Conservation (phyloP, 2,113 vertebrate genomes). For the Urocolius indicus region DNA sequence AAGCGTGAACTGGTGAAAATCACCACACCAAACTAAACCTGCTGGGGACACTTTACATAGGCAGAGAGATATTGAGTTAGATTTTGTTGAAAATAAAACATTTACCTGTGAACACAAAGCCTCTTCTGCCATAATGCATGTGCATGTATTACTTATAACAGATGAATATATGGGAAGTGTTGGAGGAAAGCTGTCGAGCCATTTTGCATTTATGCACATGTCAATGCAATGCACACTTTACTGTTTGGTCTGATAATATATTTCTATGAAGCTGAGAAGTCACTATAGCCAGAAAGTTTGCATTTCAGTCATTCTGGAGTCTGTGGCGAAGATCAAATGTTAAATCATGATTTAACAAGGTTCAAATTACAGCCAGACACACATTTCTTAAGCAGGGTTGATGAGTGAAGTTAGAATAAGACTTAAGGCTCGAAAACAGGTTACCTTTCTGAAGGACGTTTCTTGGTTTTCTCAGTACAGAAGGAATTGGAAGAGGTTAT, state of each 20-base stretch:
- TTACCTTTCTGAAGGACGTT: neutral
- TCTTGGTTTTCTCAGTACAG: neutral
- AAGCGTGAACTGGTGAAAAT: neutral
- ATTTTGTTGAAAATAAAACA: neutral
- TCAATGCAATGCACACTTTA: rapidly evolving
- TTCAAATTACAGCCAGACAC: neutral
- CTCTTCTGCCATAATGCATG: neutral
- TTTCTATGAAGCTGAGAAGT: neutral
- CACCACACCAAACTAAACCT: neutral
- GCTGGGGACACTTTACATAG: neutral
- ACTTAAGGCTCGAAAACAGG: neutral
- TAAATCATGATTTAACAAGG: neutral
- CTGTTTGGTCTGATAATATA: neutral
- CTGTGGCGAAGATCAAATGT: neutral
- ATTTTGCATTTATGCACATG: neutral
- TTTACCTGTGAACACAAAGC: neutral
- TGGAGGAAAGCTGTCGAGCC: neutral
- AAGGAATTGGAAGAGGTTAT: neutral
- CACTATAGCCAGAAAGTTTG: neutral
- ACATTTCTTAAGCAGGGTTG: neutral
- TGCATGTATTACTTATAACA: neutral
- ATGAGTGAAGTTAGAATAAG: neutral
- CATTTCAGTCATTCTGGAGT: neutral
- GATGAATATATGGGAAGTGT: neutral
- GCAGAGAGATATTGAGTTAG: no score